Base-by-base conservation (phyloP, 2,113 vertebrate genomes). In the Typhlomys cinereus region DNA sequence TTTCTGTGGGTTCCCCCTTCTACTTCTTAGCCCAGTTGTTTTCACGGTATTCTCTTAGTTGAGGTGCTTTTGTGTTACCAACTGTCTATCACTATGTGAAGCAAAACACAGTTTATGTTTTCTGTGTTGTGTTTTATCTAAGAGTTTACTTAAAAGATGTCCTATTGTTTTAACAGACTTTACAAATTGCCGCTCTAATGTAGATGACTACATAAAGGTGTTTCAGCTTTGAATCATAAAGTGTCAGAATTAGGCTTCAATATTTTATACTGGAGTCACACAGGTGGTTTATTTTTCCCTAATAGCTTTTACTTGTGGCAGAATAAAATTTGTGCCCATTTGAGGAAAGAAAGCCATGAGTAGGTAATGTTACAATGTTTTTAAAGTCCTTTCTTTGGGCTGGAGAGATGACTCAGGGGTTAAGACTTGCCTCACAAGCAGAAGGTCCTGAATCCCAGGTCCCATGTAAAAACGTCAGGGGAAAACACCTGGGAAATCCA, bases 31-130 rank as follows among this genome's bases (percentile, higher is more conserved):
- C 25, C 18, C 36, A 61, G 29, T 86, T 94, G 29, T 86, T 94
- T 90, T 79, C 36, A 70, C 5, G 59, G 44, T 82, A 52, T 41
- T 27, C 23, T 91, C 13, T 87, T 82, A 78, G 62, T 70, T 48
- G 82, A 78, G 67, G n/a, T 85, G 71, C 57, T 90, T 90, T 92
- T 80, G 41, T 90, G 88, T 71, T 82, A 69, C 82, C 88, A 78
- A 5, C 67, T 36, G 88, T 91, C 54, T 46, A 5, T 92, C n/a
- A 54, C 39, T 89, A 14, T 41, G 91, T 92, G 31, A 91, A 82
- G 41, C 52, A 88, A 78, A 54, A 39, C 8, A 71, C 17, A n/a
- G 75, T 89, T 76, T 54, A 54, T 81, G 66, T 91, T 94, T 89
- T 90, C 74, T 67, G 2, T 88, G 23, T 78, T 88, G 64, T 34